These are phyloP conservation scores for Heterochromis multidens DNA, from an alignment of 2,113 vertebrate genomes.

Conservation along the genomic window DNA sequence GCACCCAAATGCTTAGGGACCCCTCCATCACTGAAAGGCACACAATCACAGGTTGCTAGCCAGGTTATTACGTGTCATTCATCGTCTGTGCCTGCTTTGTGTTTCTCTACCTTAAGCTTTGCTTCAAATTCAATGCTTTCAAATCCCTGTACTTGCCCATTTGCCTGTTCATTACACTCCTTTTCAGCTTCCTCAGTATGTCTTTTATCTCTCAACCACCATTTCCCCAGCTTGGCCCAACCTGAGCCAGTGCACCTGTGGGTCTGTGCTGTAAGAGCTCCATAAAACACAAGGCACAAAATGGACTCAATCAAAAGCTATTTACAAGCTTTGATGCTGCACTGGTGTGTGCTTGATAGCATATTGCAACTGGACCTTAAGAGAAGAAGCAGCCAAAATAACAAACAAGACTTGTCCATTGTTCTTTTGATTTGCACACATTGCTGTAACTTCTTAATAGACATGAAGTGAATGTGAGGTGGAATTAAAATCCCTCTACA, in stretches of 20 bases:
- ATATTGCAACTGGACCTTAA: not conserved
- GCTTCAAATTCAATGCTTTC: constrained; percentile 20
- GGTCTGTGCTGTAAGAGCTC: not conserved
- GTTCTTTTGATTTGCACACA: constrained; percentile 18
- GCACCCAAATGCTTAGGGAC: constrained; percentile 39
- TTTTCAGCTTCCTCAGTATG: constrained; percentile 20
- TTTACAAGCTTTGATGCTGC: constrained; percentile 6
- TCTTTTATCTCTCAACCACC: not conserved
- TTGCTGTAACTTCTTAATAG: not conserved
- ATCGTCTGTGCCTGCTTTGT: constrained; percentile 51
- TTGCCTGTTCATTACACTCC: constrained; percentile 32
- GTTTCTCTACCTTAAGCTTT: constrained; percentile 25
- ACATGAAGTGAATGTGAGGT: not conserved
- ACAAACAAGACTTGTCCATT: not conserved
- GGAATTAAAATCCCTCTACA: constrained; percentile 15
- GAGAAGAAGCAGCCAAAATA: not conserved
- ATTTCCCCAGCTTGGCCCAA: not conserved
- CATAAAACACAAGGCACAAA: constrained; percentile 1
- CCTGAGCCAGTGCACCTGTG: not conserved
- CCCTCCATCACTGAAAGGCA: constrained; percentile 57
- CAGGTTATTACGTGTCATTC: constrained; percentile 70
- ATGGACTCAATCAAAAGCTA: constrained; percentile 30
- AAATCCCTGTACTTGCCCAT: constrained; percentile 28
- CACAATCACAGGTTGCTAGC: constrained; percentile 48
- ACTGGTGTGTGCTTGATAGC: not conserved